Base-by-base conservation (phyloP, 2,797 vertebrate species). In the Catharus ustulatus region DNA sequence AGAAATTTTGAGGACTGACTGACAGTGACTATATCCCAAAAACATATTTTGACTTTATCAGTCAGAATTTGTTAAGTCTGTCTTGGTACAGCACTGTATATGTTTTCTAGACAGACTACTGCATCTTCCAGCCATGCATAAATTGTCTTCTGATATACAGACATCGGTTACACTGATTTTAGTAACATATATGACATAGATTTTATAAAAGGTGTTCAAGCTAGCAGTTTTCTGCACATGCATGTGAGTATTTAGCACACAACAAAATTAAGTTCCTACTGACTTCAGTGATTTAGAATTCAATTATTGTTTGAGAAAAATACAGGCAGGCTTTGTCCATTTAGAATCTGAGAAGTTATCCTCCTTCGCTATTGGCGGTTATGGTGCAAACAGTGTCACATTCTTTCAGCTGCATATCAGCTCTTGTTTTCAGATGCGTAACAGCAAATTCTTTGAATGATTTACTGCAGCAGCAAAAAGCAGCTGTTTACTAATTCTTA, bases 401-500 rank as follows among this genome's bases (percentile, higher is more conserved):
- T 95, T 91, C 85, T 90, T 91, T 86, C 84, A 83, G 90, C 89
- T 40, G 36, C 1, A 0, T n/a, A 74, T 75, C 42, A 89, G 91
- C 83, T 91, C 74, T 22, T 58, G 59, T 76, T 88, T 84, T 84
- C 78, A 77, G 78, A 87, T 4, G 49, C 75, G 11, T 10, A 83
- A 83, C 10, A 90, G 83, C 83, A 91, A 84, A 96, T 93, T 93
- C 83, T 82, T 82, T 27, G 81, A 85, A 76, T 77, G 57, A 92
- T 68, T 87, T 90, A 89, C 58, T 89, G 78, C 57, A 80, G 64
- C 78, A 93, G 52, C 58, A 82, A 79, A 87, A 74, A 89, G 36
- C 77, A 86, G 74, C 77, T 86, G 45, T 63, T 76, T 36, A 32
- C 19, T 76, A 20, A 45, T 95, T 73, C 82, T 74, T 89, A 81